These are phyloP conservation scores for Montipora foliosa DNA, from an alignment of 64 coral and sea anemone genomes.

Conservation along the genomic window DNA sequence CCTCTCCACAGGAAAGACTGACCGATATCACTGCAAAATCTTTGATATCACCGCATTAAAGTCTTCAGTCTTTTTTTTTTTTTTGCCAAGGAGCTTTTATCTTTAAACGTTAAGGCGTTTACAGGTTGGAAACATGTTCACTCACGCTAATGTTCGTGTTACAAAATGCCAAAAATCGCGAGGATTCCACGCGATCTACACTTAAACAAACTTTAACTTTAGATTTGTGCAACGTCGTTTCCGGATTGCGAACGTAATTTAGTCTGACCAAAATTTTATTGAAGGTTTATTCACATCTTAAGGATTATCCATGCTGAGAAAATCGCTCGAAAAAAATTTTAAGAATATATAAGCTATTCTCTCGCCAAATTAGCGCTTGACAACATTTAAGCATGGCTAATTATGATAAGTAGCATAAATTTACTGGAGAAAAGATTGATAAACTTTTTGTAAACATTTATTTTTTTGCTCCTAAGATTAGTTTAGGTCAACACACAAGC, in stretches of 20 bases:
- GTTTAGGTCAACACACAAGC: constrained; percentile 7
- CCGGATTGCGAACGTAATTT: constrained; percentile 26
- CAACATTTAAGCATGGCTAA: constrained; percentile 38
- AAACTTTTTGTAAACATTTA: constrained; percentile 24
- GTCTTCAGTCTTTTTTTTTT: not conserved
- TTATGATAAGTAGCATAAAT: constrained; percentile 26
- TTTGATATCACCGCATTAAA: not conserved
- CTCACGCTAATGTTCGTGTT: constrained; percentile 26
- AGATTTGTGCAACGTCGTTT: not conserved
- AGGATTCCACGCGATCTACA: constrained; percentile 1
- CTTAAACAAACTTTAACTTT: not conserved
- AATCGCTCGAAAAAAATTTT: not conserved
- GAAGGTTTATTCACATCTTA: constrained; percentile 4
- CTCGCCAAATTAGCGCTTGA: constrained; percentile 19
- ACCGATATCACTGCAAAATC: constrained; percentile 8
- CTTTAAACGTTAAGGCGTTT: constrained; percentile 46
- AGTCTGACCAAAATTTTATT: not conserved
- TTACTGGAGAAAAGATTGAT: not conserved
- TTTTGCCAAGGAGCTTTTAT: constrained; percentile 14
- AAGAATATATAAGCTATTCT: not conserved
- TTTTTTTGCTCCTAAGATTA: constrained; percentile 13
- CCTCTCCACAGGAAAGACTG: not conserved
- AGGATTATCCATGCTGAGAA: not conserved
- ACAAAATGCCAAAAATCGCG: constrained; percentile 7
- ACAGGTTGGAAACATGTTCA: not conserved